phyloP scores from a whole-genome alignment of 2,797 vertebrate genomes.

The Siniperca obscura region DNA sequence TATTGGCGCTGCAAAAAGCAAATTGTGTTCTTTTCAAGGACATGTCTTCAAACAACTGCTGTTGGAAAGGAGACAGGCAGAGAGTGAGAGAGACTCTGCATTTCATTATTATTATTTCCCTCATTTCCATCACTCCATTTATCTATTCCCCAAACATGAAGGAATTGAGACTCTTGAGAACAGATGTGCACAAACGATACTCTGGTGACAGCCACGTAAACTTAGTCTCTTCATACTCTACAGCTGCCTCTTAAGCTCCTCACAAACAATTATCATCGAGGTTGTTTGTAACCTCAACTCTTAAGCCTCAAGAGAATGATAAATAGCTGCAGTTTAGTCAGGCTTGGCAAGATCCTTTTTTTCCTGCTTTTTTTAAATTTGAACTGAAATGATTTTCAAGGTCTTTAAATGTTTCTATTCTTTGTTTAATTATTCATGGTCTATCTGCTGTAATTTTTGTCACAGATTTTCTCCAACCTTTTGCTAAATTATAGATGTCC shows the following conservation, averaged over 20 bases:
- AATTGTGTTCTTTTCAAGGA: conserved; percentile 82
- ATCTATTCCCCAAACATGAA: conserved; percentile 41
- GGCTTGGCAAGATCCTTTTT: conserved; percentile 26
- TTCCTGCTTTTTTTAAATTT: conserved; percentile 63
- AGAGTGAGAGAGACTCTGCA: conserved; percentile 40
- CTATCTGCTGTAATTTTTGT: conserved; percentile 84
- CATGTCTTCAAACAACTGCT: conserved; percentile 72
- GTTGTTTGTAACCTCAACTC: conserved; percentile 61
- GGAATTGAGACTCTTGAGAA: conserved; percentile 46
- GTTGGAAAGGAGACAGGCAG: conserved; percentile 46
- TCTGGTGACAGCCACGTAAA: conserved; percentile 52
- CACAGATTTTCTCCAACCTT: conserved; percentile 80
- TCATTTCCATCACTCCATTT: conserved; percentile 52
- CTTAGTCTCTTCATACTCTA: conserved; percentile 24
- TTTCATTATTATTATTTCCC: conserved; percentile 77
- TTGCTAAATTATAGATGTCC: conserved; percentile 84
- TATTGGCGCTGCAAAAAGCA: conserved; percentile 70
- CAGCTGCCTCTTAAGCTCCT: conserved; percentile 43
- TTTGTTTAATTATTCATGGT: conserved; percentile 79
- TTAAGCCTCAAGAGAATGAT: conserved; percentile 50
- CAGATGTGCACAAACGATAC: conserved; percentile 64
- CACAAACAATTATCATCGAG: conserved; percentile 64
- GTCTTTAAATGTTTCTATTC: conserved; percentile 83
- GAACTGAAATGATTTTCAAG: conserved; percentile 75
- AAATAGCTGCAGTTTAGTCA: conserved; percentile 62